Conservation (phyloP, 2,888 invertebrate species). For the Lottia gigantea region DNA sequence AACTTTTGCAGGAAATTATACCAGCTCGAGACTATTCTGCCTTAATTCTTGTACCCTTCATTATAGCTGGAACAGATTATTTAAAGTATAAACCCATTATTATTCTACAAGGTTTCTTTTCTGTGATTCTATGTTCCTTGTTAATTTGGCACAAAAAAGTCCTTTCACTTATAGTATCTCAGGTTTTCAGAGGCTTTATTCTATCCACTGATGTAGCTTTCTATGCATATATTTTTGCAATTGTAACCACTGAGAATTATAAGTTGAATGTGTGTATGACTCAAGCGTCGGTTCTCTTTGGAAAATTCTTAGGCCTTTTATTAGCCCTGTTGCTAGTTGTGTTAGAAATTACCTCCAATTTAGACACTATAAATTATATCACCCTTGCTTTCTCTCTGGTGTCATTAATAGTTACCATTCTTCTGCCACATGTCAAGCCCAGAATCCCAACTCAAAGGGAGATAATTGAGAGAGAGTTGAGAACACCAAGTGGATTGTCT, state of each 20-base stretch:
- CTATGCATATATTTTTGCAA: constrained; percentile 7
- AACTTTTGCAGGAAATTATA: neutral
- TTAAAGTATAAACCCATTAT: constrained; percentile 2
- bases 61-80: neutral
- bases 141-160: neutral
- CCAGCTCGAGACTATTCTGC: neutral
- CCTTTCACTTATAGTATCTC: neutral
- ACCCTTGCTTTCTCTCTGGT: neutral
- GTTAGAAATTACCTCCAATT: neutral
- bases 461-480: neutral
- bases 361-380: neutral
- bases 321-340: neutral
- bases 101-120: neutral
- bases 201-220: neutral
- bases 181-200: neutral
- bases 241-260: neutral
- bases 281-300: neutral
- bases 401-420: neutral
- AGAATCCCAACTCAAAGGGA: neutral
- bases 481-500: neutral
- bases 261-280: neutral
- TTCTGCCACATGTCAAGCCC: neutral
- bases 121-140: neutral
- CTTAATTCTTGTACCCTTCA: neutral
- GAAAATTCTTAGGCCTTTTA: neutral